Evolutionary conservation across 2,888 invertebrate species (phyloP), one percentile per base, ranked within the genome.

Genomic region (Hirtodrosophila trivittata): DNA sequence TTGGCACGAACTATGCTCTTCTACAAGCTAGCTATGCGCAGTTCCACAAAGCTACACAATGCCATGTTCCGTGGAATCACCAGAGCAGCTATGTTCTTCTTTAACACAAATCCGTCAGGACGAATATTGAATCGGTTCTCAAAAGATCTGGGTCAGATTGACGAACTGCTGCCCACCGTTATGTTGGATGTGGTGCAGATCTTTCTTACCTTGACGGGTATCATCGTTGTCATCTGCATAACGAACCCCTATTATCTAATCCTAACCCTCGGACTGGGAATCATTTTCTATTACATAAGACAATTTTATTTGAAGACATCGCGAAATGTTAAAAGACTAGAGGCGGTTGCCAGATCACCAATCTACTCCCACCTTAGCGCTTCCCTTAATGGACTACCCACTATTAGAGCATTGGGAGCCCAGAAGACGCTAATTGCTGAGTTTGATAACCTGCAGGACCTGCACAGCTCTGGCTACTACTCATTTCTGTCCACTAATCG

Each of bases 401-500:
- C 98, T 0, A 97, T 99, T 39, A 93, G 98, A 56, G 96, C 98
- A 0, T 97, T 96, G 87, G 93, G 93, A 7, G 96, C 96, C 0
- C 95, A 97, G 88, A 92, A 94, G 39, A 93, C 95, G 12, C 93
- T 98, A 33, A 93, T 94, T 37, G 91, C 93, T 30, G 96, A 96
- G 89, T 97, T 97, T 82, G 96, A 96, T 80, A 93, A 93, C 74
- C 95, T 95, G 77, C 96, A 96, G 89, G 96, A 96, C 87, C 88
- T 95, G 0, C 97, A 98, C 87, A 96, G 97, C 50, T 95, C 98
- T 0, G 95, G 98, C 1, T 98, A 97, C 95, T 98, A 94, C 88
- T 92, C 97, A 71, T 97, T 97, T 89, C 94, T 99, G 39, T 93
- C 96, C 0, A 95, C 96, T 2, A 96, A 96, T 16, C 94, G 98